Evolutionary conservation across 2,888 invertebrate genomes (phyloP), one percentile per base, ranked within the genome.

Genomic region (Lycia hirtaria): DNA sequence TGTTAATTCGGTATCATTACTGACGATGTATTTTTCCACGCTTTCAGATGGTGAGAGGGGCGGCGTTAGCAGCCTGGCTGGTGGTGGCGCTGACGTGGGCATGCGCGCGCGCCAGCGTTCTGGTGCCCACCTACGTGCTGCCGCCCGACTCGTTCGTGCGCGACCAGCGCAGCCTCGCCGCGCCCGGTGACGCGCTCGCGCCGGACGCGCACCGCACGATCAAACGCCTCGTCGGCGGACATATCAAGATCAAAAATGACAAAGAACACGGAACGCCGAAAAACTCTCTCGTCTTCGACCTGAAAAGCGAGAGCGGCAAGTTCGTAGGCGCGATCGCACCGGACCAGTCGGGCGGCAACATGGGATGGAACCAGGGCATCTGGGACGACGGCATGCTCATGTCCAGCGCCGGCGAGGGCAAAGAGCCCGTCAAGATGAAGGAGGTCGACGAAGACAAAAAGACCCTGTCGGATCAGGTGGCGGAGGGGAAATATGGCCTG

Each of bases 401-500:
- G 74, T 93, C 95, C 56, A 95, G 95, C 73, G 95, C 95, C 50
- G 95, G 95, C 19, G 94, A 93, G 62, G 95, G 95, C 4, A 95
- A 94, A 69, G 93, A 92, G 57, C 75, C 81, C 52, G 78, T 80
- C 12, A 89, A 88, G 70, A 88, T 91, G 17, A 82, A 87, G 60
- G 85, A 85, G 32, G 90, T 72, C 76, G 96, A 96, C 61, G 97
- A 97, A 64, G 95, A 96, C 22, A 96, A 95, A 81, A 97, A 97
- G 82, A 97, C 97, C 4, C 88, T 97, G 30, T 94, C 96, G n/a
- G 97, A 97, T 87, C 97, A 97, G 87, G 97, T 97, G 68, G 95
- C 96, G 58, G 97, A 97, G 78, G 97, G 97, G 35, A 97, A 97
- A 87, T 97, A 97, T 85, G 97, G 97, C 26, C 92, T 97, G 4